A percentile compares a stretch with the other conserved stretches of the same genome.
These are phyloP conservation scores for Drosophila monieri DNA, from an alignment of 2,888 invertebrate species.

Conservation along the genomic window DNA sequence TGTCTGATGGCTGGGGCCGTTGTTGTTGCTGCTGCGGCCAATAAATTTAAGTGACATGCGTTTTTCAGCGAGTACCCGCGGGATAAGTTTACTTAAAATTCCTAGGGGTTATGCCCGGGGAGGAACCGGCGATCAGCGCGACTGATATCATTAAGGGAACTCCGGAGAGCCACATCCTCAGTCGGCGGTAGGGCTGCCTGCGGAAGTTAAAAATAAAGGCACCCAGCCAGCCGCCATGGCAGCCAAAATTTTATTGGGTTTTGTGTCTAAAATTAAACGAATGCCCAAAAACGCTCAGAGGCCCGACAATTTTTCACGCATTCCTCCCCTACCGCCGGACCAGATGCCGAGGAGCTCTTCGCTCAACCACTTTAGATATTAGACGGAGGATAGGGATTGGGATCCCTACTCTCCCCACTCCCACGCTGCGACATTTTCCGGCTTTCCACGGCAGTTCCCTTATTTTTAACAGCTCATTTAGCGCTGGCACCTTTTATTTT, in stretches of 20 bases:
- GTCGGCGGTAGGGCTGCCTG: constrained; percentile 32
- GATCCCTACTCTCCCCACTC: not conserved
- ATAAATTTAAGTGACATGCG: constrained; percentile 80
- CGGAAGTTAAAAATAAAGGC: constrained; percentile 67
- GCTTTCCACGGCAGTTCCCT: constrained; percentile 42
- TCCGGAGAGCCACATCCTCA: constrained; percentile 55
- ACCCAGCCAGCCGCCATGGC: constrained; percentile 37
- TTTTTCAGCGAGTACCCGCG: constrained; percentile 79
- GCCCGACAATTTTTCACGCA: constrained; percentile 58
- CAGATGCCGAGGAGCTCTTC: constrained; percentile 43
- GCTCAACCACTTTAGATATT: constrained; percentile 52
- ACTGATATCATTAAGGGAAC: constrained; percentile 71
- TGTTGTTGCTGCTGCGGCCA: constrained; percentile 60
- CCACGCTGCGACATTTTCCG: constrained; percentile 62
- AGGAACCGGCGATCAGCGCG: constrained; percentile 51
- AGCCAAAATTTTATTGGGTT: constrained; percentile 69
- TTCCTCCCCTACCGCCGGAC: constrained; percentile 17
- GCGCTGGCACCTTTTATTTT: constrained; percentile 61
- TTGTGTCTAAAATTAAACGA: constrained; percentile 72
- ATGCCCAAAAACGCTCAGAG: constrained; percentile 56
- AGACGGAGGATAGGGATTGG: constrained; percentile 1
- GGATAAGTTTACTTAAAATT: constrained; percentile 74
- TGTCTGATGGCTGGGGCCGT: constrained; percentile 21
- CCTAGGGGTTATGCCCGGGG: constrained; percentile 58
- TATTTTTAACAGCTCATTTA: constrained; percentile 70